Evolutionary conservation across 1,140 invertebrate genomes (phyloP).

Genomic region (Dreissena rostriformis): DNA sequence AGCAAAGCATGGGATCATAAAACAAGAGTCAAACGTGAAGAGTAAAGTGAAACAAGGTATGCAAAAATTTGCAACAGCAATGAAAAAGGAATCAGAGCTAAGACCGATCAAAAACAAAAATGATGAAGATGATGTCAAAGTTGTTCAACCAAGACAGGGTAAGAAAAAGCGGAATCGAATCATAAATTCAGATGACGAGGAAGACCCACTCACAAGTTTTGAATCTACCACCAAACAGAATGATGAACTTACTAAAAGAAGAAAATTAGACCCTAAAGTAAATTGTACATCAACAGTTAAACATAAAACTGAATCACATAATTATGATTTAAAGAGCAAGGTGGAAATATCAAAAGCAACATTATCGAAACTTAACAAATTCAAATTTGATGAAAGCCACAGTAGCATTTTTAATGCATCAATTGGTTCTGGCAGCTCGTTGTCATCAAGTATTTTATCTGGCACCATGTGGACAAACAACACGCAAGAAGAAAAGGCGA

Average conservation of each 20-base stretch:
- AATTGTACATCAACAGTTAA: neutral
- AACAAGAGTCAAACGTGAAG: neutral
- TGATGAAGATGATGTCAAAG: neutral
- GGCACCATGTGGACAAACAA: slow-evolving; percentile 18
- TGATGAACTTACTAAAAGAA: neutral
- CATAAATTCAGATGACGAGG: neutral
- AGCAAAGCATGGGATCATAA: neutral
- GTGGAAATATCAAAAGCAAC: slow-evolving; percentile 8
- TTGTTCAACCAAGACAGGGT: neutral
- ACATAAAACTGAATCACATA: neutral
- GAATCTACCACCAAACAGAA: neutral
- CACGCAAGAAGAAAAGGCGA: neutral
- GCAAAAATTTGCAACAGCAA: neutral
- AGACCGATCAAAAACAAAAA: neutral
- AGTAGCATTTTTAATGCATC: slow-evolving; percentile 8
- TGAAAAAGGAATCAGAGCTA: neutral
- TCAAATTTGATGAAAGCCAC: slow-evolving; percentile 46
- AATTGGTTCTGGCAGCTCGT: neutral
- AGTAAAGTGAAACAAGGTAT: slow-evolving; percentile 23
- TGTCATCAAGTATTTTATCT: slow-evolving; percentile 23
- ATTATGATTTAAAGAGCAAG: neutral
- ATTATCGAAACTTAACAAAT: slow-evolving; percentile 37
- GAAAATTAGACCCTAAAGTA: neutral
- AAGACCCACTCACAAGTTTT: neutral
- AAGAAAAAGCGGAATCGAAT: neutral